Evolutionary conservation across 2,888 invertebrate genomes (phyloP), one percentile per base, ranked within the genome.

Genomic region (Epistrophe eligans): DNA sequence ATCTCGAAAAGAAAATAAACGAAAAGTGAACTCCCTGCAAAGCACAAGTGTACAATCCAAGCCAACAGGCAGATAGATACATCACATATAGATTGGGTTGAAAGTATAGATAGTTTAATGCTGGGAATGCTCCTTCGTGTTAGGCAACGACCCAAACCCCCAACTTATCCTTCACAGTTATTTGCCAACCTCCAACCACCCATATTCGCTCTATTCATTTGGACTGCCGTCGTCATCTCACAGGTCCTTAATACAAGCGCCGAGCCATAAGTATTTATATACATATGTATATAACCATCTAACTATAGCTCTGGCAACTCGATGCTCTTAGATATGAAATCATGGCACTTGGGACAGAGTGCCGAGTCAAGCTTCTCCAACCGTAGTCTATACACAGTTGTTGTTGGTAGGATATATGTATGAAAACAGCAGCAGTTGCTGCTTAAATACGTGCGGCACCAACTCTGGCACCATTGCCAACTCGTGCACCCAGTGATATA

Each of bases 321-420:
- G 64, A 73, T 57, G 79, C 80, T 83, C 79, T 79, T 77, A 84
- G 87, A 88, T 88, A 88, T 79, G 80, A 88, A 88, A 88, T 88
- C 88, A 88, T 88, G 88, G 88, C 88, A 88, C 88, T 88, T 88
- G 84, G 84, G 72, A 88, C 84, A 67, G 88, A 88, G 84, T 80
- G 84, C 79, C 87, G 87, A 85, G 74, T 82, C 83, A 83, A 87
- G 83, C 76, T 76, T 77, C 70, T 66, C 66, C 57, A 45, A 67
- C 57, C 48, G 55, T 62, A 70, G 60, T 70, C 32, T 58, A 5
- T 35, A 45, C 48, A 7, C 6, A 60, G 77, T 74, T 71, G 82
- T 87, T 83, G 73, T 79, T 80, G 77, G 57, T 73, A 67, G 76
- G 76, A 79, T 88, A 72, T 45, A 28, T 45, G 10, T 66, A 35